A percentile compares a stretch with the other conserved stretches of the same genome.
phyloP scores from a whole-genome alignment of 2,113 vertebrate species.

The Heterochromis multidens region DNA sequence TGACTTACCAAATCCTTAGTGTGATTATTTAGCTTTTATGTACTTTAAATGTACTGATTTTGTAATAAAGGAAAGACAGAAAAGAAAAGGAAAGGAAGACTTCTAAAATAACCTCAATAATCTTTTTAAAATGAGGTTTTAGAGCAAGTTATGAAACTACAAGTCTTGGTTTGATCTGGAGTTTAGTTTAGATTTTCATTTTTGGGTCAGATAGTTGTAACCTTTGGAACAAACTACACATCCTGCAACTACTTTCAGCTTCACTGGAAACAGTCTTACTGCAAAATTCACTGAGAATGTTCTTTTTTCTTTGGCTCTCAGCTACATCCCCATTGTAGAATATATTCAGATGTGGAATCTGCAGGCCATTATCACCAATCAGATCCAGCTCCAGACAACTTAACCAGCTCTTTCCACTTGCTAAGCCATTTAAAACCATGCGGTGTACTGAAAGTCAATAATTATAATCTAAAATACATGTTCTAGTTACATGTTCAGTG shows the following conservation, averaged over 20 bases:
- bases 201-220: neutral
- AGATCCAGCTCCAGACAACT: neutral
- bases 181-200: neutral
- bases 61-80: no score
- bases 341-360: neutral
- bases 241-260: neutral
- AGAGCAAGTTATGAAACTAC: neutral
- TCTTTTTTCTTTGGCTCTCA: neutral
- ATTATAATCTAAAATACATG: neutral
- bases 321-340: neutral
- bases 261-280: neutral
- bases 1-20: neutral
- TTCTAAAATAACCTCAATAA: no score
- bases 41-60: neutral
- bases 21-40: neutral
- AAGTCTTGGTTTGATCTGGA: neutral
- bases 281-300: neutral
- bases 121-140: neutral
- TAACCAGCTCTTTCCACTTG: neutral
- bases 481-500: neutral
- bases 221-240: neutral
- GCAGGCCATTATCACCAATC: neutral
- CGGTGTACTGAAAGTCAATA: neutral
- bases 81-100: neutral
- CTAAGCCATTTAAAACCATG: neutral